A percentile compares a stretch with the other conserved stretches of the same genome.
phyloP scores from a whole-genome alignment of 2,113 vertebrate species.

The Panthera leo region DNA sequence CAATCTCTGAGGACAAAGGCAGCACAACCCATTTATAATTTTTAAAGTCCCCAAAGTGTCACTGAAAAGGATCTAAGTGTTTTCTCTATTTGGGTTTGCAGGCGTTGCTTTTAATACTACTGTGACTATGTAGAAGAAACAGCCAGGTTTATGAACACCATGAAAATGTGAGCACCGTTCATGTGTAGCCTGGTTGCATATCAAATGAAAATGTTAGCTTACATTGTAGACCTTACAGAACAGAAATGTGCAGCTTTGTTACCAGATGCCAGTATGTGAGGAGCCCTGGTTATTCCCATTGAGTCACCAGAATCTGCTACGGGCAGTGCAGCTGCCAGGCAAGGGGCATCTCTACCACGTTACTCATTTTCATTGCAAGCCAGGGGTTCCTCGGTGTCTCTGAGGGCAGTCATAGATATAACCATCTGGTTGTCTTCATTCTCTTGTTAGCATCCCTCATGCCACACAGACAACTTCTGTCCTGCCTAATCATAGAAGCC shows the following conservation, averaged over 20 bases:
- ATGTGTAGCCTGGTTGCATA: constrained; percentile 67
- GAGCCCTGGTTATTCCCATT: constrained; percentile 48
- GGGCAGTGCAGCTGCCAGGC: not conserved
- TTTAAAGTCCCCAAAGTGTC: constrained; percentile 29
- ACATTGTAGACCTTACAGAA: constrained; percentile 62
- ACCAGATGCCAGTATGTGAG: constrained; percentile 45
- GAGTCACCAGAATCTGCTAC: not conserved
- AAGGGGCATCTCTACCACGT: not conserved
- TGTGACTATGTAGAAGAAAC: not conserved
- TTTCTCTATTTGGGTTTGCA: not conserved
- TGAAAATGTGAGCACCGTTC: constrained; percentile 71
- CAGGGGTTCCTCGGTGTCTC: not conserved
- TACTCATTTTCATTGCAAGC: not conserved
- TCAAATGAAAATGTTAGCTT: constrained; percentile 76
- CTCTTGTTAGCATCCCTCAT: not conserved
- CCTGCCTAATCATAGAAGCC: not conserved
- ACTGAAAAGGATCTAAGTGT: constrained; percentile 54
- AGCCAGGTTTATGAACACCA: not conserved
- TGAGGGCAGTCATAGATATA: not conserved
- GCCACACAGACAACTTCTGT: not conserved
- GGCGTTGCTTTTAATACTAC: not conserved
- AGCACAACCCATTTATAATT: constrained; percentile 49
- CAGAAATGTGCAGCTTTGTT: constrained; percentile 52
- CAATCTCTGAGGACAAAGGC: constrained; percentile 28
- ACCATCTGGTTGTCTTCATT: not conserved